Conservation (phyloP, 2,797 vertebrate genomes). For the Monodelphis domestica region DNA sequence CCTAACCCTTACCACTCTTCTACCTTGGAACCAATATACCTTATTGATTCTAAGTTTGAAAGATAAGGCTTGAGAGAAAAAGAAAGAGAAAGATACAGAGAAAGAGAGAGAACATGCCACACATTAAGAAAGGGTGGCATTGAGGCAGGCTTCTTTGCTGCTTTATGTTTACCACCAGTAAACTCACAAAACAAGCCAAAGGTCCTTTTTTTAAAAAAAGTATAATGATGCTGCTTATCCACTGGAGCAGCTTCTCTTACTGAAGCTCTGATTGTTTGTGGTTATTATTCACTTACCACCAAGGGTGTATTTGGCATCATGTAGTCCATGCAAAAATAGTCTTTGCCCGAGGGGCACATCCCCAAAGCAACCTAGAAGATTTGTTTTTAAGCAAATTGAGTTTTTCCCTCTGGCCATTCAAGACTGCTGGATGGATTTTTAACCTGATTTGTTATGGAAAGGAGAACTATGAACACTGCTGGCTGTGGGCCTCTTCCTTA, state of each 20-base stretch:
- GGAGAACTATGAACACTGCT: neutral
- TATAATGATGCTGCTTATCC: neutral
- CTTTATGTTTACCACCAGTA: neutral
- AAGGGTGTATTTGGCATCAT: neutral
- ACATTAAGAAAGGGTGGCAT: neutral
- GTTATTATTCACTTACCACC: neutral
- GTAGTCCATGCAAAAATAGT: too few relatives aligned
- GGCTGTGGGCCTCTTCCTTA: neutral
- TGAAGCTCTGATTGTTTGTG: neutral
- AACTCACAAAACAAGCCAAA: neutral
- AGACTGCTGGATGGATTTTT: neutral
- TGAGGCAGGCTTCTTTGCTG: neutral
- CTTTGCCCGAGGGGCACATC: neutral
- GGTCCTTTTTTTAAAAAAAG: neutral
- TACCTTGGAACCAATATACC: too few relatives aligned
- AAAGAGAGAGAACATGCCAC: neutral
- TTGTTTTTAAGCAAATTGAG: neutral
- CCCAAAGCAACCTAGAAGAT: neutral
- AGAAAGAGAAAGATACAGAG: too few relatives aligned
- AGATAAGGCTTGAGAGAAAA: too few relatives aligned
- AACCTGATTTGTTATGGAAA: neutral
- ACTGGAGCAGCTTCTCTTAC: neutral
- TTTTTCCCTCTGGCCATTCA: neutral
- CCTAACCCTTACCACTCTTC: too few relatives aligned
- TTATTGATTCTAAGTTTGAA: too few relatives aligned